Evolutionary conservation across 2,113 vertebrate species (phyloP).

Genomic region (Apeltes quadracus): DNA sequence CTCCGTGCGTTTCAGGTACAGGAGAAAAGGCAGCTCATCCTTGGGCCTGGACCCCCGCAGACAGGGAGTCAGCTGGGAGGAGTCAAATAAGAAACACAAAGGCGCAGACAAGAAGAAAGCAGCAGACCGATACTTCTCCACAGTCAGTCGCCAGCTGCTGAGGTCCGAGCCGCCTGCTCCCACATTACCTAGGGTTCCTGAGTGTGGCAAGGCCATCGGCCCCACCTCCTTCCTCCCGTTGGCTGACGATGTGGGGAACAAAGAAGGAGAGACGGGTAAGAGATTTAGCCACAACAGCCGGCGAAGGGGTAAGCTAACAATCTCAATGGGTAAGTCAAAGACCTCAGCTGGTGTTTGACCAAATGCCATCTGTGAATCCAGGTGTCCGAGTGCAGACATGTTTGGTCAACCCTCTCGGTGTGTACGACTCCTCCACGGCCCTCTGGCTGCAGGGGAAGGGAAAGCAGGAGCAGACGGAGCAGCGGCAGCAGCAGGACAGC

Average conservation of each 20-base stretch:
- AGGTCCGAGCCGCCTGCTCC: conserved; percentile 58
- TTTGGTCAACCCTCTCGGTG: conserved; percentile 87
- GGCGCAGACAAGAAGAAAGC: conserved; percentile 40
- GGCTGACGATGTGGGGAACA: conserved; percentile 34
- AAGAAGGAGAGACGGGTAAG: conserved; percentile 42
- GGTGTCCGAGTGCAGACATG: conserved; percentile 48
- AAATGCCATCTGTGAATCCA: conserved; percentile 17
- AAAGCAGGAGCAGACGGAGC: conserved; percentile 57
- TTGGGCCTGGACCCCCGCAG: conserved; percentile 86
- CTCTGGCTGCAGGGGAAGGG: conserved; percentile 91
- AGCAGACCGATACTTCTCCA: conserved; percentile 86
- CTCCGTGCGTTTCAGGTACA: conserved; percentile 82
- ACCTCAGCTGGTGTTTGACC: not conserved
- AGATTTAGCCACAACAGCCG: not conserved
- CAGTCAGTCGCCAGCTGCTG: conserved; percentile 78
- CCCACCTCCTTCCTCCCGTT: conserved; percentile 72
- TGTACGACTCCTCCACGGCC: conserved; percentile 89
- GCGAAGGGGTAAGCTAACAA: not conserved
- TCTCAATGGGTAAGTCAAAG: not conserved
- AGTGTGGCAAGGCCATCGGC: conserved; percentile 9
- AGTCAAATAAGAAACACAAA: conserved; percentile 75
- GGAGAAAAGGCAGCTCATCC: conserved; percentile 86
- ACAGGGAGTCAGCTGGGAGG: conserved; percentile 87
- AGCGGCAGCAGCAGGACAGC: conserved; percentile 39
- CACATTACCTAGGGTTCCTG: conserved; percentile 20